Percentiles rank a stretch among this genome's conserved stretches.
Conservation (phyloP, 1,140 invertebrate species). For the Zaprionus capensis region DNA sequence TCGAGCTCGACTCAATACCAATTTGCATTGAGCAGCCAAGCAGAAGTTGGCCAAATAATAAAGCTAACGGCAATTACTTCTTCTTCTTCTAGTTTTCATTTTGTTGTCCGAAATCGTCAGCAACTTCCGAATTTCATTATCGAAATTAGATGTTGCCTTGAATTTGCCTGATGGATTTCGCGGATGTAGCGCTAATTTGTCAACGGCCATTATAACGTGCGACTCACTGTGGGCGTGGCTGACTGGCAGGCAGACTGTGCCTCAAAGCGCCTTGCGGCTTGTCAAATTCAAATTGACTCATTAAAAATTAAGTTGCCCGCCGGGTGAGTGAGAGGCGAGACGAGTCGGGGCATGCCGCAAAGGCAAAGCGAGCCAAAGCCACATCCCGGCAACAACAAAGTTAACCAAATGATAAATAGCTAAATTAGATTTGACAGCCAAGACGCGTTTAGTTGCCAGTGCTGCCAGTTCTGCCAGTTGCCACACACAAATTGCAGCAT, state of each 20-base stretch:
- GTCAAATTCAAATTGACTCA: conserved; percentile 83
- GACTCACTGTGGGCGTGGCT: conserved; percentile 69
- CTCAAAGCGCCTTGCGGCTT: conserved; percentile 45
- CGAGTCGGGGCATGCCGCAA: background rate
- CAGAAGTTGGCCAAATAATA: conserved; percentile 62
- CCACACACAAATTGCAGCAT: conserved; percentile 78
- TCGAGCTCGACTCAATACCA: conserved; percentile 66
- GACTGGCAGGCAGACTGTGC: conserved; percentile 33
- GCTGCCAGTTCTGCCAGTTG: conserved; percentile 37
- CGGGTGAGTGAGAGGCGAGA: background rate
- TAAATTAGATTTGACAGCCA: conserved; percentile 79
- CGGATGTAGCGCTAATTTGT: conserved; percentile 79
- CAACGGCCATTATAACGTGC: conserved; percentile 67
- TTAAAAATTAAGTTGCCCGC: conserved; percentile 78
- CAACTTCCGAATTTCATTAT: conserved; percentile 81
- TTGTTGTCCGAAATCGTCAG: conserved; percentile 64
- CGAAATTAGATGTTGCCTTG: conserved; percentile 72
- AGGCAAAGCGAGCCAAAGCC: conserved; percentile 5
- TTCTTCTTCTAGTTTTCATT: conserved; percentile 60
- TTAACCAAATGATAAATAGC: conserved; percentile 82
- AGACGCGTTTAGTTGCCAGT: conserved; percentile 28
- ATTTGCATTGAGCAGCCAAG: conserved; percentile 66
- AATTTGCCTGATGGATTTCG: conserved; percentile 61
- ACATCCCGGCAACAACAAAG: conserved; percentile 53
- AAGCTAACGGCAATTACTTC: conserved; percentile 65